Evolutionary conservation across 2,113 vertebrate species (phyloP), one percentile per base, ranked within the genome.

Genomic region (Gorsachius goisagi): DNA sequence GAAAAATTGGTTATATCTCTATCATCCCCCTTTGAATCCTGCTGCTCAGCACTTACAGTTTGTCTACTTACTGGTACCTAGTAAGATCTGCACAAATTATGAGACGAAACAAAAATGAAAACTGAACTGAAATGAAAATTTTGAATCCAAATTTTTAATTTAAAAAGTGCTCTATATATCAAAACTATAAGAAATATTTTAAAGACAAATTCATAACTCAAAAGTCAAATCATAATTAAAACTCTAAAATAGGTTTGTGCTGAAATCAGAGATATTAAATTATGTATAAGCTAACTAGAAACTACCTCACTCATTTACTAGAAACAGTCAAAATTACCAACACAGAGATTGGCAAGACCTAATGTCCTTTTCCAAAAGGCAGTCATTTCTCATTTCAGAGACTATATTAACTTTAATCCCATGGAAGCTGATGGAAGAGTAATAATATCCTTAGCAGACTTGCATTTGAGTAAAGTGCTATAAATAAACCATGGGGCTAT

Each of bases 31-130:
- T 73, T 68, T 4, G 6, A 85, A 77, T 75, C 5, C 20, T n/a
- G 2, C 4, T 73, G 9, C 7, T 88, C 13, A 77, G 3, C 1
- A 2, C 11, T 27, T 49, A 32, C 0, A 21, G 7, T 55, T 81
- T 77, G 9, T 37, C 12, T 68, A 1, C 30, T 27, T 75, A 52
- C 22, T 14, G 5, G 7, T 53, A 14, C 12, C 5, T 62, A 16
- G 2, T 33, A 27, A 71, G 8, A 52, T 27, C 22, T 73, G 6
- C 13, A 41, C 11, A 71, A 53, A 92, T 53, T 0, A 1, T 35
- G 9, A 71, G 11, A 18, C 50, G 26, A 73, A 80, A 91, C n/a
- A 52, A n/a, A 67, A 74, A 73, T 22, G 6, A 60, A 72, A 71
- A 22, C 18, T 32, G 11, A 76, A 17, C 1, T 20, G 18, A 72